A percentile compares a stretch with the other conserved stretches of the same genome.
These are phyloP conservation scores for Dendrolimus kikuchii DNA, from an alignment of 1,140 invertebrate species.

Conservation along the genomic window DNA sequence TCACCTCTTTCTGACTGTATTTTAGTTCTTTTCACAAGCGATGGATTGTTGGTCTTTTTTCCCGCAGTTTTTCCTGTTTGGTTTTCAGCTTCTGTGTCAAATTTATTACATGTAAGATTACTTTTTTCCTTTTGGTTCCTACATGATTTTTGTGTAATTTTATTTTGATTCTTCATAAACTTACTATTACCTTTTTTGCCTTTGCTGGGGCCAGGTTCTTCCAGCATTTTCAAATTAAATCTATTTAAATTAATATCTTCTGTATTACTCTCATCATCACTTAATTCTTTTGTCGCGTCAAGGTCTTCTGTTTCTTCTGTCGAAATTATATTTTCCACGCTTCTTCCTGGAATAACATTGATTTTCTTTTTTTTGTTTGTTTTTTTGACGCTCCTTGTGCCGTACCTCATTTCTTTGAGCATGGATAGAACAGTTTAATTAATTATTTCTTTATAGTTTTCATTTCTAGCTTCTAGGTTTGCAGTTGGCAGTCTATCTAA, in stretches of 20 bases:
- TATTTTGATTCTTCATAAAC: background rate
- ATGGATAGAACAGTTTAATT: conserved; percentile 4
- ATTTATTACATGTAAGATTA: too few relatives aligned
- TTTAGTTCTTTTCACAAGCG: too few relatives aligned
- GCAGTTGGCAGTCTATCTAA: conserved; percentile 5
- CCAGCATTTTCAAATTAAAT: background rate
- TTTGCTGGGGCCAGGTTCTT: conserved; percentile 4
- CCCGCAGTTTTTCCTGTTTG: too few relatives aligned
- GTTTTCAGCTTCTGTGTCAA: too few relatives aligned
- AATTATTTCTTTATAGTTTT: conserved; percentile 8
- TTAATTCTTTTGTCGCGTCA: background rate
- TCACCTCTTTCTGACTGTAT: too few relatives aligned
- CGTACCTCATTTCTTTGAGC: conserved; percentile 7
- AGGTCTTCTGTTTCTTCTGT: conserved; percentile 1
- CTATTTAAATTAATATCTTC: background rate
- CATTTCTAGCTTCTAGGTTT: conserved; percentile 3
- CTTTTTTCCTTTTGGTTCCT: too few relatives aligned
- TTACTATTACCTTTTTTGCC: conserved; percentile 2
- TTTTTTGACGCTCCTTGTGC: conserved; percentile 2
- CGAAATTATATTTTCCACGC: background rate
- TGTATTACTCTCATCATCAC: conserved; percentile 1
- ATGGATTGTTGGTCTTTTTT: too few relatives aligned
- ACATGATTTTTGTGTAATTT: too few relatives aligned
- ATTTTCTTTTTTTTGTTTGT: background rate
- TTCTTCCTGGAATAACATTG: conserved; percentile 4